Conservation (phyloP, 64 coral and sea anemone genomes). For the Dendronephthya gigantea region DNA sequence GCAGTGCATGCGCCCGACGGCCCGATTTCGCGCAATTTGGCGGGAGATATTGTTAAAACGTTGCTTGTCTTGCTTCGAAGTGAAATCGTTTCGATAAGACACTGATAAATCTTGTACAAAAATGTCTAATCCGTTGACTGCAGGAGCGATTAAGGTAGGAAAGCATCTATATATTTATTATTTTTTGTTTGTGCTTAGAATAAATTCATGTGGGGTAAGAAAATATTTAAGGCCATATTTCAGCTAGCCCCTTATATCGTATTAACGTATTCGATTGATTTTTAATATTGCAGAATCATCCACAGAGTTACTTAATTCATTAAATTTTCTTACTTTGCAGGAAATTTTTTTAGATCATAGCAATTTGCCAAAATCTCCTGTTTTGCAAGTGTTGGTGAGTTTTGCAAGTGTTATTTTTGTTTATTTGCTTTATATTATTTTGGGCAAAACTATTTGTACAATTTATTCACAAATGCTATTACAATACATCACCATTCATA, state of each 20-base stretch:
- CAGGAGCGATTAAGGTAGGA: background rate
- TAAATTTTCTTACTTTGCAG: background rate
- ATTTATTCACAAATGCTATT: too few species aligned
- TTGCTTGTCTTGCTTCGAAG: too few species aligned
- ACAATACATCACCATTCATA: too few species aligned
- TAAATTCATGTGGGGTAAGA: background rate
- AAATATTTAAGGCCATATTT: background rate
- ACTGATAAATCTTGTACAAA: background rate
- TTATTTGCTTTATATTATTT: background rate
- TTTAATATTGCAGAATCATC: too few species aligned
- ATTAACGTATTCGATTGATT: background rate
- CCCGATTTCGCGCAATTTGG: too few species aligned
- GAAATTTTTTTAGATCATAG: background rate
- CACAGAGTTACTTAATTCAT: too few species aligned
- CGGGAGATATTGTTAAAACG: too few species aligned
- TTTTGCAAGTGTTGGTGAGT: slow-evolving; percentile 10
- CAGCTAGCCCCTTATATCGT: background rate
- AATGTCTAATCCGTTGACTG: slow-evolving; percentile 1
- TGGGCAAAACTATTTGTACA: too few species aligned
- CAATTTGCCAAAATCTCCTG: background rate
- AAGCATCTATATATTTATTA: background rate
- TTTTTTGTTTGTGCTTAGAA: background rate
- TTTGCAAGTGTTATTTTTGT: background rate
- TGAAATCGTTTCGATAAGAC: too few species aligned
- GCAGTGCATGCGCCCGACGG: too few species aligned